Conservation (phyloP, 2,888 invertebrate species). For the Melipona beecheii region DNA sequence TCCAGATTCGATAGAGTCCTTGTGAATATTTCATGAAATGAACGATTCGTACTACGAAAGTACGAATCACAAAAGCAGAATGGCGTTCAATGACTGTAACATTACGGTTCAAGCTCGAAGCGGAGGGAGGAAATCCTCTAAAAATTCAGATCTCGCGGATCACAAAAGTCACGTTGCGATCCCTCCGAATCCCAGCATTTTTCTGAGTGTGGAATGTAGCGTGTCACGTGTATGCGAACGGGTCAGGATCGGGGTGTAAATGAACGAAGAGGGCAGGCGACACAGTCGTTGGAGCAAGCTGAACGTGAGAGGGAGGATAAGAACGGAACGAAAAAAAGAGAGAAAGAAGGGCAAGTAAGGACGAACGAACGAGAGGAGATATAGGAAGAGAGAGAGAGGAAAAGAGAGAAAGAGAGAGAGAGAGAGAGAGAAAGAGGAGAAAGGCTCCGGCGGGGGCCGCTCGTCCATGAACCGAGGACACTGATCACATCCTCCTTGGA, state of each 20-base stretch:
- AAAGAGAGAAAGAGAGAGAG: slow-evolving; percentile 36
- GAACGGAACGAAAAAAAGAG: neutral
- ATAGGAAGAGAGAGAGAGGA: slow-evolving; percentile 3
- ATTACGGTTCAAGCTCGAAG: neutral
- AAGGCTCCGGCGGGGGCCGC: slow-evolving; percentile 84
- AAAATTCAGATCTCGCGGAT: neutral
- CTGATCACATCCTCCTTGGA: slow-evolving; percentile 72
- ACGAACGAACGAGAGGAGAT: slow-evolving; percentile 36
- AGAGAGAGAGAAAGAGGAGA: slow-evolving; percentile 73
- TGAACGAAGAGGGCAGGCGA: neutral
- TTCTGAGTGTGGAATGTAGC: slow-evolving; percentile 16
- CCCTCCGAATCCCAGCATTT: neutral
- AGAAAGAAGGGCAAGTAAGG: slow-evolving; percentile 16
- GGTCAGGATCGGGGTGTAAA: slow-evolving; percentile 13
- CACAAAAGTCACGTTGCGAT: neutral
- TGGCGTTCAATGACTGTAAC: too few relatives aligned
- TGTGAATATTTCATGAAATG: slow-evolving; percentile 7
- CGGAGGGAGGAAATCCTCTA: neutral
- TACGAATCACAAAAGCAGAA: too few relatives aligned
- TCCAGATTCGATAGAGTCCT: neutral
- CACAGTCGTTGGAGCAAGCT: slow-evolving; percentile 15
- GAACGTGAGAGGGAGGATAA: slow-evolving; percentile 4
- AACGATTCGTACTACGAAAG: neutral
- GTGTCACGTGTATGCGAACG: slow-evolving; percentile 13
- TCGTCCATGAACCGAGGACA: slow-evolving; percentile 78